phyloP scores from a whole-genome alignment of 2,888 invertebrate species.

The Unio pictorum region DNA sequence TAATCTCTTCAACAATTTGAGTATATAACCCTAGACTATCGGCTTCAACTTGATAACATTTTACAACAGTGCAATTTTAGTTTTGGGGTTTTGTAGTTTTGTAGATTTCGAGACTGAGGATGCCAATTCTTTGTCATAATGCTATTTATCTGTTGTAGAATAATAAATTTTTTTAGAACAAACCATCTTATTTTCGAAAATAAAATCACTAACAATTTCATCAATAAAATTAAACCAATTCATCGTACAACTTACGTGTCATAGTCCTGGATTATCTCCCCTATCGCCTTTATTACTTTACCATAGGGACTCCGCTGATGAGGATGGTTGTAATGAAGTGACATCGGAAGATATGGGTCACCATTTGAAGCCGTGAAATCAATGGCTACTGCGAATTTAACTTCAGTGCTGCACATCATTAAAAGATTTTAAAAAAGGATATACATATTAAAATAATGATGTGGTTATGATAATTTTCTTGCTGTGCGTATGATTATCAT shows the following conservation, averaged over 20 bases:
- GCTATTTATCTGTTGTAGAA: too few species aligned
- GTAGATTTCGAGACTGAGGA: too few species aligned
- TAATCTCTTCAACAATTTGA: too few species aligned
- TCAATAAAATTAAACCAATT: too few species aligned
- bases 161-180: too few species aligned
- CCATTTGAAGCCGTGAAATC: conserved; percentile 74
- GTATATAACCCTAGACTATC: too few species aligned
- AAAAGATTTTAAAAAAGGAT: neutral
- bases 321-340: conserved; percentile 72
- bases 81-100: too few species aligned
- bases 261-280: conserved; percentile 72
- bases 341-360: conserved; percentile 66
- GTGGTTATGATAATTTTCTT: neutral
- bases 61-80: too few species aligned
- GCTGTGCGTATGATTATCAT: neutral
- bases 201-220: too few species aligned
- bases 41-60: too few species aligned
- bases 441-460: neutral
- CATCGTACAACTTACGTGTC: conserved; percentile 57
- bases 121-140: too few species aligned
- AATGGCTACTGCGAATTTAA: conserved; percentile 73
- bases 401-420: conserved; percentile 58
- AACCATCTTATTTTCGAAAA: too few species aligned
- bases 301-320: conserved; percentile 72
- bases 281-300: conserved; percentile 72